Conservation (phyloP, 2,113 vertebrate genomes). For the Rhadina sibilatrix region DNA sequence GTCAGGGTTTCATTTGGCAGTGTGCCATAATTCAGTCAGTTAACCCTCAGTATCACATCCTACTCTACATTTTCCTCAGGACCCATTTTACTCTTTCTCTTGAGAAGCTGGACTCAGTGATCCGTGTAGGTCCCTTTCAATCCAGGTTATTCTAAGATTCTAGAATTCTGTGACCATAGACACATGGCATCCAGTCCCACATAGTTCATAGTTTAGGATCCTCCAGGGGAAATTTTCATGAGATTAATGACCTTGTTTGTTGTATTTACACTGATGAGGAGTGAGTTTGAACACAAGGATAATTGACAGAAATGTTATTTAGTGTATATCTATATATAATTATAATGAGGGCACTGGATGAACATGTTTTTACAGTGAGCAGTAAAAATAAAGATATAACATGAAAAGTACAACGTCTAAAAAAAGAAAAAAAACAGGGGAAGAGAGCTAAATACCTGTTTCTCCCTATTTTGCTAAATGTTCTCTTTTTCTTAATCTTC, state of each 20-base stretch:
- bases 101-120: background rate
- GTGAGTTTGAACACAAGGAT: background rate
- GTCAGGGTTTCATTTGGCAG: background rate
- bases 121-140: background rate
- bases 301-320: background rate
- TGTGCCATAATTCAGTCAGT: background rate
- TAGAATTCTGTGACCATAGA: too few species aligned
- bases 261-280: background rate
- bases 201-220: background rate
- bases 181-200: background rate
- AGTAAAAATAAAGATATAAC: background rate
- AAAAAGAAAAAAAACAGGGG: background rate
- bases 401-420: background rate
- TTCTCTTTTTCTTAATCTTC: background rate
- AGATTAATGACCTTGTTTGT: background rate
- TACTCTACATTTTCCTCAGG: background rate
- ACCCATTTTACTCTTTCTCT: background rate
- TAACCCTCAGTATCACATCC: background rate
- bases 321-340: background rate
- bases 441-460: background rate
- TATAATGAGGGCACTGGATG: background rate
- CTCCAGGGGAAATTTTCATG: background rate
- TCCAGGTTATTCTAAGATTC: background rate
- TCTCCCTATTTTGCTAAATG: rapidly evolving
- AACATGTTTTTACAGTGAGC: background rate